Base-by-base conservation (phyloP, 2,113 vertebrate genomes). In the Gulo gulo region DNA sequence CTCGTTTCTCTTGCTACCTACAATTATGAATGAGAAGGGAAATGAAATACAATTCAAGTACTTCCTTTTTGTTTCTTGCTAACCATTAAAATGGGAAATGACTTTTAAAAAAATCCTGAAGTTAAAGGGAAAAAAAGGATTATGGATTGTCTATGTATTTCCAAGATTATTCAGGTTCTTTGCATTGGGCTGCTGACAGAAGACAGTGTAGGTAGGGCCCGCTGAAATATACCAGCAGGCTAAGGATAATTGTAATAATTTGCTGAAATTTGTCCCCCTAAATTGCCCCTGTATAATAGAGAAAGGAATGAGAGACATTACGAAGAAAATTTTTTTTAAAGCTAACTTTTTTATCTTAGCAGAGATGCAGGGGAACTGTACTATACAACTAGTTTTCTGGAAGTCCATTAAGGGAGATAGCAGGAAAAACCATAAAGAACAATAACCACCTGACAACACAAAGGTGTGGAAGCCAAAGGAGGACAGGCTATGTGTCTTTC, bases 211-310 rank as follows among this genome's bases (percentile, higher is more conserved):
- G 31, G 11, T 24, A 95, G 36, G 52, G 2, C 34, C 88, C 85
- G 50, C 71, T 93, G 50, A 90, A 94, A 88, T 97, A 69, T 50
- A 98, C 57, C 90, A 79, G 50, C 34, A 86, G 71, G 50, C 69
- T 94, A 76, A 87, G 91, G 91, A 97, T 94, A 95, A 97, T 63
- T 95, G 18, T 52, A 81, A 67, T 78, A 81, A 95, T 79, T 94
- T 95, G 21, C 82, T 89, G 71, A 94, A 91, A 94, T 91, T 10
- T 91, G 21, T 55, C 39, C 73, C 96, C 47, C n/a, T 94, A 63
- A 82, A 63, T 55, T 81, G 45, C 4, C 63, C 29, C 59, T 78
- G 4, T 91, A 92, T 71, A 91, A 94, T 29, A 89, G 45, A 93
- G 36, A 96, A 86, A 96, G 45, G n/a, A 88, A 95, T 52, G 14